phyloP scores from a whole-genome alignment of 2,888 invertebrate species.

The Hipparchia semele region DNA sequence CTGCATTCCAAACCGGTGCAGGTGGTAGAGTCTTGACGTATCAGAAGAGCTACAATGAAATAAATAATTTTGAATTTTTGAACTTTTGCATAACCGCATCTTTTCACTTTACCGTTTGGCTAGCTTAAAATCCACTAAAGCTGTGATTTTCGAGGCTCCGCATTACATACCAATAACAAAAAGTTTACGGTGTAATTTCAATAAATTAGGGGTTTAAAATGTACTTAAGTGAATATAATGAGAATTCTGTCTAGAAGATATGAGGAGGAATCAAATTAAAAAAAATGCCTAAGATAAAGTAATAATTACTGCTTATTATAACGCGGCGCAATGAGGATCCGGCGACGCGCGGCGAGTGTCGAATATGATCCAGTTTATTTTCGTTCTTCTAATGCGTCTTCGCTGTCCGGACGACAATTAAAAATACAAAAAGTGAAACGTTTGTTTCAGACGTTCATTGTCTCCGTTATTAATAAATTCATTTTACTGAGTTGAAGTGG shows the following conservation, averaged over 20 bases:
- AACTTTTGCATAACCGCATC: too few relatives aligned
- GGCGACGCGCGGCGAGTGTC: conserved; percentile 49
- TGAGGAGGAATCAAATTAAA: too few relatives aligned
- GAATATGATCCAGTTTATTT: conserved; percentile 82
- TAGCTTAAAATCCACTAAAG: too few relatives aligned
- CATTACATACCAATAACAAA: not conserved
- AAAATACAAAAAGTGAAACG: conserved; percentile 82
- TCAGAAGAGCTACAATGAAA: too few relatives aligned
- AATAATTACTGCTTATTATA: conserved; percentile 34
- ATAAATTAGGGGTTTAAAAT: not conserved
- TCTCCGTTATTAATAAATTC: conserved; percentile 83
- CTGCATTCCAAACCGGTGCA: too few relatives aligned
- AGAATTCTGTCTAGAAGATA: too few relatives aligned
- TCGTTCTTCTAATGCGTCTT: conserved; percentile 80
- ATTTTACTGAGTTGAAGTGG: conserved; percentile 81
- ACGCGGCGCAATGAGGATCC: conserved; percentile 23
- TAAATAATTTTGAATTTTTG: too few relatives aligned
- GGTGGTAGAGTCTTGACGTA: too few relatives aligned
- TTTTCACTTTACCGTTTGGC: too few relatives aligned
- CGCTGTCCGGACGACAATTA: conserved; percentile 80
- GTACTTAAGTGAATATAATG: not conserved
- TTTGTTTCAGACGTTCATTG: conserved; percentile 83
- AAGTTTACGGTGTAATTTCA: not conserved
- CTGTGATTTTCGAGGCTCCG: too few relatives aligned
- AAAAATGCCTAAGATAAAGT: conserved; percentile 10